A percentile compares a stretch with the other conserved stretches of the same genome.
These are phyloP conservation scores for Drosophila cardini DNA, from an alignment of 1,140 invertebrate genomes.

Conservation along the genomic window DNA sequence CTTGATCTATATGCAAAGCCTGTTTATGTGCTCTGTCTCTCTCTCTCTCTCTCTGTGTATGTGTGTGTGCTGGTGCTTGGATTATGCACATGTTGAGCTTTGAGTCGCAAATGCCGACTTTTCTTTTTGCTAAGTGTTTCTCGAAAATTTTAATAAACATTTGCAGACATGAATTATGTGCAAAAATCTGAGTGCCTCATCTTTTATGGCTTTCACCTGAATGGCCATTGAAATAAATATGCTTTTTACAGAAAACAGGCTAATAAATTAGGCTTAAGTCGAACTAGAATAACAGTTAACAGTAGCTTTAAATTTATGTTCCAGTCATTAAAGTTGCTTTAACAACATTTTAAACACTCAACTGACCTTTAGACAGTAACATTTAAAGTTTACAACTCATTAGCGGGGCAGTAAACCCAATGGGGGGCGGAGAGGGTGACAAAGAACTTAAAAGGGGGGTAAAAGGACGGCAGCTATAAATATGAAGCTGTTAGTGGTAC, in stretches of 20 bases:
- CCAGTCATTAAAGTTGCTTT: constrained; percentile 1
- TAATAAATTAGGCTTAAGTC: constrained; percentile 28
- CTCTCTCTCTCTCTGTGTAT: constrained; percentile 6
- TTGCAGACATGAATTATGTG: constrained; percentile 61
- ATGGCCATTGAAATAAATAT: constrained; percentile 34
- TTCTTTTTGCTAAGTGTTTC: constrained; percentile 49
- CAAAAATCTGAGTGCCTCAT: constrained; percentile 8
- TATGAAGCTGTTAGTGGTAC: constrained; percentile 40
- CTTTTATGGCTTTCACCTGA: constrained; percentile 17
- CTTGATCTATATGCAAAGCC: constrained; percentile 64
- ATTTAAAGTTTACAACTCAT: constrained; percentile 52
- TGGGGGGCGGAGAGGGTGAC: too few relatives aligned
- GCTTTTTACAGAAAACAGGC: constrained; percentile 19
- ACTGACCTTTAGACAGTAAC: constrained; percentile 24
- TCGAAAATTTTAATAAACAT: constrained; percentile 66
- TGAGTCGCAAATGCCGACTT: constrained; percentile 38
- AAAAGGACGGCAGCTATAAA: constrained; percentile 35
- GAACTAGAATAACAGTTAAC: not conserved
- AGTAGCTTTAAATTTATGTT: not conserved
- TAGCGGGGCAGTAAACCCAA: constrained; percentile 11
- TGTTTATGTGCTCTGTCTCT: constrained; percentile 14
- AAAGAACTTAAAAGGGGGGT: not conserved
- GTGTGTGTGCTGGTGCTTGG: constrained; percentile 29
- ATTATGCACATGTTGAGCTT: constrained; percentile 74
- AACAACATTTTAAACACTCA: not conserved